Evolutionary conservation across 92 coral and sea anemone species (phyloP).

Genomic region (Porites evermanni): DNA sequence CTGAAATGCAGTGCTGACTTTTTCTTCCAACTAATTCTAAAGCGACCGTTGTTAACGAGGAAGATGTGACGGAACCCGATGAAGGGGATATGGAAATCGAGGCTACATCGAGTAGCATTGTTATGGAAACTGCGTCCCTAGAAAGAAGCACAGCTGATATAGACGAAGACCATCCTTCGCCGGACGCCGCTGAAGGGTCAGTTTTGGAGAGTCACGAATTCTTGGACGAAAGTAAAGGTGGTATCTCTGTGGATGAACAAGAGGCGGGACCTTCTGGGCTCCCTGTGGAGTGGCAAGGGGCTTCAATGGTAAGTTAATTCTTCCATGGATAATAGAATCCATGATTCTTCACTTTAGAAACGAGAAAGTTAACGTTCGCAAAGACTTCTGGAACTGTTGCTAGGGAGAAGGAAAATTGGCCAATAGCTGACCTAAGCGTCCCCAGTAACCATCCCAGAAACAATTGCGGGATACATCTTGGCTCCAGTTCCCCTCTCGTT

Average conservation of each 20-base stretch:
- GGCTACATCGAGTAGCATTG: neutral
- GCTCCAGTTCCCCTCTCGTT: too few species aligned
- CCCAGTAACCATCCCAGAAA: too few species aligned
- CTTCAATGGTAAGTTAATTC: slow-evolving; percentile 26
- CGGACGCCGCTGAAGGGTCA: neutral
- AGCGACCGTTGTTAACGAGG: neutral
- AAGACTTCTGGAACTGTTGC: too few species aligned
- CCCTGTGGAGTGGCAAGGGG: slow-evolving; percentile 56
- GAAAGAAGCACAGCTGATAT: neutral
- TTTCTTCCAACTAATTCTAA: neutral
- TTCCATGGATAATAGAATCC: too few species aligned
- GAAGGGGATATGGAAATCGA: neutral
- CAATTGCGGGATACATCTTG: too few species aligned
- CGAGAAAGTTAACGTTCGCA: too few species aligned
- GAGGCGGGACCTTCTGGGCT: slow-evolving; percentile 44
- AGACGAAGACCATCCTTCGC: neutral
- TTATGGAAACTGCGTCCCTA: neutral
- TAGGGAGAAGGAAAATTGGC: too few species aligned
- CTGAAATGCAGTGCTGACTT: neutral
- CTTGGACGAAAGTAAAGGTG: neutral
- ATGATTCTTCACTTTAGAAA: neutral
- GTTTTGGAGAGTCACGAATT: slow-evolving; percentile 10
- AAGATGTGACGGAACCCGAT: too few species aligned
- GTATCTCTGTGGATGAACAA: slow-evolving; percentile 24
- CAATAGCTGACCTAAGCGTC: too few species aligned